A percentile compares a stretch with the other conserved stretches of the same genome.
Conservation (phyloP, 2,797 vertebrate genomes). For the Catharus ustulatus region DNA sequence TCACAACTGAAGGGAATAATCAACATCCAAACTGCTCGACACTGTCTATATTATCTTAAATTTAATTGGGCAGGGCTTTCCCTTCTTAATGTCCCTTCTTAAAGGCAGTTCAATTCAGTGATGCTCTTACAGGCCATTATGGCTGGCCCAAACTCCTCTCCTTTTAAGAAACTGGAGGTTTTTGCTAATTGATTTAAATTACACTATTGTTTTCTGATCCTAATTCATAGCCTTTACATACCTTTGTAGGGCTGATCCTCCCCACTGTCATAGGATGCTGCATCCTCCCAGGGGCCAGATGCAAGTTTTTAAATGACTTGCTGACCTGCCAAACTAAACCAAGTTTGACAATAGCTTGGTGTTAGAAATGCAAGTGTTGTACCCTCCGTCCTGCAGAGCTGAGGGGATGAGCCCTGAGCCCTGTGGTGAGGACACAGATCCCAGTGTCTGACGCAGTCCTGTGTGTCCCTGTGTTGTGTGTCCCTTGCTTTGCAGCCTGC, state of each 20-base stretch:
- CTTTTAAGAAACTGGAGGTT: background rate
- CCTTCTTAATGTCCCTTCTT: too few species aligned
- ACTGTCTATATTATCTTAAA: fast-evolving
- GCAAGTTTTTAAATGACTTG: background rate
- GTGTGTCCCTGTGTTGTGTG: background rate
- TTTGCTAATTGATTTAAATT: background rate
- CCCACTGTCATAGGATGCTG: fast-evolving
- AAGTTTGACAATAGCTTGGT: background rate
- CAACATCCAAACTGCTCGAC: too few species aligned
- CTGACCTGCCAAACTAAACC: background rate
- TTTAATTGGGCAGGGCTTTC: too few species aligned
- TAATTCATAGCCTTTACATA: too few species aligned
- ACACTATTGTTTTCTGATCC: background rate
- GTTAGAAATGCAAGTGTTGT: fast-evolving
- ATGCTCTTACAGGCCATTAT: background rate
- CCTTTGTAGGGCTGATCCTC: background rate
- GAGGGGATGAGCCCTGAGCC: fast-evolving
- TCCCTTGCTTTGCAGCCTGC: constrained; percentile 80
- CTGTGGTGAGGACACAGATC: fast-evolving
- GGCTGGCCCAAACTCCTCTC: background rate
- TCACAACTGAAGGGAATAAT: background rate
- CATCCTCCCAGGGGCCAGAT: background rate
- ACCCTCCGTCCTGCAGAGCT: background rate
- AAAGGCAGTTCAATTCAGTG: fast-evolving
- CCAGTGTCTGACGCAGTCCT: fast-evolving